A percentile compares a stretch with the other conserved stretches of the same genome.
These are phyloP conservation scores for Clavelina lepadiformis DNA, from an alignment of 23 tunicate species.

Conservation along the genomic window DNA sequence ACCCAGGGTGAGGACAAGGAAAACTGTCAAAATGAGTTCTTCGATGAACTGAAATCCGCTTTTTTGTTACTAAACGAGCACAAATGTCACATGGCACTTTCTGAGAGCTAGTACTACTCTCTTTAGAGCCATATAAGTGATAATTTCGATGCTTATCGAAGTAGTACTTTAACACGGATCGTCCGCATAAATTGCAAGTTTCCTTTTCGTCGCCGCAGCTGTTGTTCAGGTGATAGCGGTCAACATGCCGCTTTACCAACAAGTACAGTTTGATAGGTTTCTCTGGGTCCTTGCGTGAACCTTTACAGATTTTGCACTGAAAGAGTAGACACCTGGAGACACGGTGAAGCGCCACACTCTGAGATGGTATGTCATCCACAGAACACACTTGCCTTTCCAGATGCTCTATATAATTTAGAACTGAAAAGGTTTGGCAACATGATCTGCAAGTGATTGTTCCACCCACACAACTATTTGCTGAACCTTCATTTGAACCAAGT, in stretches of 20 bases:
- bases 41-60: conserved; percentile 32
- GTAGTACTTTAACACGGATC: conserved; percentile 19
- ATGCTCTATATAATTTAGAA: conserved; percentile 36
- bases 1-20: conserved; percentile 45
- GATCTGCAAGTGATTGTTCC: neutral
- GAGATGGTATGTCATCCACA: neutral
- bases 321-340: conserved; percentile 14
- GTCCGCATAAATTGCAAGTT: conserved; percentile 28
- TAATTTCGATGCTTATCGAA: conserved; percentile 17
- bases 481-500: too few relatives aligned
- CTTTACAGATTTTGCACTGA: conserved; percentile 29
- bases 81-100: conserved; percentile 48
- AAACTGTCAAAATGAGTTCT: conserved; percentile 26
- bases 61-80: conserved; percentile 24
- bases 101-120: neutral
- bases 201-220: conserved; percentile 20
- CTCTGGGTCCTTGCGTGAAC: neutral
- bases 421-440: conserved; percentile 6
- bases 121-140: neutral
- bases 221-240: conserved; percentile 31
- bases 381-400: conserved; percentile 22
- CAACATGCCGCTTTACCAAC: conserved; percentile 19
- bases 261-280: conserved; percentile 29
- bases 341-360: neutral
- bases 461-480: too few relatives aligned